These are phyloP conservation scores for Pantala flavescens DNA, from an alignment of 1,140 invertebrate genomes.

Conservation along the genomic window DNA sequence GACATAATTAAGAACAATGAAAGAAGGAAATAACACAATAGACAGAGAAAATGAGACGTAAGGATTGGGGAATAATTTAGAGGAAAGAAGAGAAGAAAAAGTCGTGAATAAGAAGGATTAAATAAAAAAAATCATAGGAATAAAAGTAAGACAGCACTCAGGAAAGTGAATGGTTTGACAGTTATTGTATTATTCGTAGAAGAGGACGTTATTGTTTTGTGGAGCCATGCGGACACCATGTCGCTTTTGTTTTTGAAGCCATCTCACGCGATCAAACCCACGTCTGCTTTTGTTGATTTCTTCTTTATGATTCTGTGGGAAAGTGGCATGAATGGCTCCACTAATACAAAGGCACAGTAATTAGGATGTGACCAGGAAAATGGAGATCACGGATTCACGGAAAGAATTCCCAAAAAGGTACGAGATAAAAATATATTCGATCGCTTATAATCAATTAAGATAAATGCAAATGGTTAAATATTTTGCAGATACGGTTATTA, in stretches of 20 bases:
- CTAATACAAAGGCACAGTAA: too few relatives aligned
- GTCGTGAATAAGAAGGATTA: not conserved
- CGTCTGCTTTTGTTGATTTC: not conserved
- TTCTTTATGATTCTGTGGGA: not conserved
- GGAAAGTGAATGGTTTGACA: not conserved
- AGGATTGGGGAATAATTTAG: not conserved
- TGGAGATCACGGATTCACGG: too few relatives aligned
- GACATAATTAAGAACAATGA: constrained; percentile 10
- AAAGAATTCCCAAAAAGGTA: too few relatives aligned
- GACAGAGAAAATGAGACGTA: not conserved
- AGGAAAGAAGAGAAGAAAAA: not conserved
- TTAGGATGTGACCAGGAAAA: too few relatives aligned
- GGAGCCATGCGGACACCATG: not conserved
- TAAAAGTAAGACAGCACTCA: not conserved
- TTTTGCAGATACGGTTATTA: too few relatives aligned
- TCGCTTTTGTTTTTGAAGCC: not conserved
- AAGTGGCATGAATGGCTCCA: not conserved
- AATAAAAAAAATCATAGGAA: not conserved
- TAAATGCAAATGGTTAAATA: too few relatives aligned
- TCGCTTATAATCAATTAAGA: too few relatives aligned
- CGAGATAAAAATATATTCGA: too few relatives aligned
- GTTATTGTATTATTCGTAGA: not conserved
- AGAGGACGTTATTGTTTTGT: not conserved
- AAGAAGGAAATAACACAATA: constrained; percentile 8
- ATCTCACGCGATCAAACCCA: not conserved